Base-by-base conservation (phyloP, 2,797 vertebrate species). In the Hydrolagus colliei region DNA sequence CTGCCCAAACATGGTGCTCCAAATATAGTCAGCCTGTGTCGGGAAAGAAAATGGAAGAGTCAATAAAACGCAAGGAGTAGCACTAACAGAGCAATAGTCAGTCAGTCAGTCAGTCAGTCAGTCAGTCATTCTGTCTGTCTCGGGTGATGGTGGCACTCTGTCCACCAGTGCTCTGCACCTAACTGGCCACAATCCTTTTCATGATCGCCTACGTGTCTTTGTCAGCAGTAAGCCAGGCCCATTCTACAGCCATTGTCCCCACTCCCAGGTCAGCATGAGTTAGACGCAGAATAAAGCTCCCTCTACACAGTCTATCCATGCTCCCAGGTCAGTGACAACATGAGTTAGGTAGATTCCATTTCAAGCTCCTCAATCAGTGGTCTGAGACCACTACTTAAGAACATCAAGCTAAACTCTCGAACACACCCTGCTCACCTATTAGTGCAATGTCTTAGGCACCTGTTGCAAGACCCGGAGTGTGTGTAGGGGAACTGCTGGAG, bases 1-100 rank as follows among this genome's bases (percentile, higher is more conserved):
- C 84, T 92, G 91, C 35, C 92, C 94, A 88, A 94, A 86, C 93
- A 93, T 94, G 82, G 92, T 92, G 4, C 89, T 88, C 87, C 91
- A 93, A 89, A 86, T 88, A 72, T 92, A 89, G 78, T 91, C 90
- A 18, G 93, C 92, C 93, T 95, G 88, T 62, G 0, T 20, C 22
- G 86, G 18, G 74, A 59, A 86, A 9, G 65, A 80, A 11, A 11
- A 80, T 68, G 16, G 32, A 71, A 32, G 0, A 41, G 32, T 84
- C 18, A 84, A 10, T 7, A 32, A 8, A 20, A 68, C 2, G 11
- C 9, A 80, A 2, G 14, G 20, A 82, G 63, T 27, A 82, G 13
- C 9, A 9, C 1, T 67, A 63, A 65, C 13, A 67, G 1, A 63
- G 12, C 22, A 65, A 67, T 65, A 27, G 18, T 71, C 68, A 71